Conservation (phyloP, 1,140 invertebrate species). For the Heliothis virescens region DNA sequence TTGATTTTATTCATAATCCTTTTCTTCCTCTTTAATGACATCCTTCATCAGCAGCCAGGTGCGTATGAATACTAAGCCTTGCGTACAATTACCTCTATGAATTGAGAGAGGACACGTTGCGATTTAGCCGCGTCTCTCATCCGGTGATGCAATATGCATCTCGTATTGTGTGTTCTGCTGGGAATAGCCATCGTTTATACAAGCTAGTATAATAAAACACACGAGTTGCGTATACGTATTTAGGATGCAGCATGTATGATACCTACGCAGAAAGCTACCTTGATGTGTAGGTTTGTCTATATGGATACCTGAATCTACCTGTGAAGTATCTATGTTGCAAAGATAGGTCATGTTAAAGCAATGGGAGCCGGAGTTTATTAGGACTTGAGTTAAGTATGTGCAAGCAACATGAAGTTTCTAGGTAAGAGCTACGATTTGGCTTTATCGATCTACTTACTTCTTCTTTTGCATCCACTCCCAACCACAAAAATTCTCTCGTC, state of each 20-base stretch:
- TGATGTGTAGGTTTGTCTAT: too few species aligned
- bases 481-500: too few species aligned
- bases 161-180: slow-evolving; percentile 20
- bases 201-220: background rate
- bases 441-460: too few species aligned
- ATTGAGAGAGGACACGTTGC: slow-evolving; percentile 47
- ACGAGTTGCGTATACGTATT: background rate
- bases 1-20: background rate
- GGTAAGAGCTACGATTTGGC: too few species aligned
- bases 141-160: slow-evolving; percentile 56
- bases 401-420: too few species aligned
- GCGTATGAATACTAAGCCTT: background rate
- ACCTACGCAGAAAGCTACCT: background rate
- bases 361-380: too few species aligned
- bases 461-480: too few species aligned
- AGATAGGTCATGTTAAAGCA: too few species aligned
- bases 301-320: too few species aligned
- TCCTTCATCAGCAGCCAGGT: background rate
- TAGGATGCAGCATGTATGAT: background rate
- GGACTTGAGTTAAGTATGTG: too few species aligned
- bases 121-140: slow-evolving; percentile 44
- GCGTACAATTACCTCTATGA: background rate
- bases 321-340: too few species aligned
- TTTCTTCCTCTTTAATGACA: background rate
- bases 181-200: background rate